Percentiles rank a stretch among this genome's conserved stretches.
Evolutionary conservation across 2,113 vertebrate genomes (phyloP).

Genomic region (Rhipidura dahli): DNA sequence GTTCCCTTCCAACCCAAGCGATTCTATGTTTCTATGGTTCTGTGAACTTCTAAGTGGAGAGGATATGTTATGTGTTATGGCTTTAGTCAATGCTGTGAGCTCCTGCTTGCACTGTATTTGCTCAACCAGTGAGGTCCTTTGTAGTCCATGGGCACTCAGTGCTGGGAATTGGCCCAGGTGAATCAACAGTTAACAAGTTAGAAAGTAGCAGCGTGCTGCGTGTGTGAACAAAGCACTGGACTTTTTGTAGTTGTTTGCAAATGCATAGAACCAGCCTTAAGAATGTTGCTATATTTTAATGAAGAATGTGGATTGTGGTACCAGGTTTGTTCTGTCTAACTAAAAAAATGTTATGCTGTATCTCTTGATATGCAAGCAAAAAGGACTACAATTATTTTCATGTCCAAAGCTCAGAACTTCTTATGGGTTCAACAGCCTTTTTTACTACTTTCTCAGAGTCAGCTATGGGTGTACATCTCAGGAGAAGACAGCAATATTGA

Average conservation of each 20-base stretch:
- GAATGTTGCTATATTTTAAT: background rate
- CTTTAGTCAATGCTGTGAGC: background rate
- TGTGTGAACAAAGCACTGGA: background rate
- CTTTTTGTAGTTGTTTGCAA: background rate
- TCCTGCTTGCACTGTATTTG: background rate
- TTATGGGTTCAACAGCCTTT: background rate
- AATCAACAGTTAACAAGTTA: background rate
- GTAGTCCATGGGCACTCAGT: background rate
- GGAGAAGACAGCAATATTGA: background rate
- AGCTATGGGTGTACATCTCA: background rate
- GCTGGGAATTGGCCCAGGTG: background rate
- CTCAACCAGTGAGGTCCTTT: background rate
- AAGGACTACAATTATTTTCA: background rate
- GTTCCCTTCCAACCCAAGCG: background rate
- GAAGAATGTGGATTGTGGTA: background rate
- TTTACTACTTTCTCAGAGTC: background rate
- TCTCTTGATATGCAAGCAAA: background rate
- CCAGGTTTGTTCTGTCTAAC: background rate
- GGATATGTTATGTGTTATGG: background rate
- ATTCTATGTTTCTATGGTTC: background rate
- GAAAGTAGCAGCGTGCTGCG: background rate
- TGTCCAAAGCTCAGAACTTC: background rate
- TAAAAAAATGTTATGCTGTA: background rate
- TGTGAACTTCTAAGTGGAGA: background rate
- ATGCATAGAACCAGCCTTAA: background rate